phyloP scores from a whole-genome alignment of 2,113 vertebrate genomes.

The Rattus rattus region DNA sequence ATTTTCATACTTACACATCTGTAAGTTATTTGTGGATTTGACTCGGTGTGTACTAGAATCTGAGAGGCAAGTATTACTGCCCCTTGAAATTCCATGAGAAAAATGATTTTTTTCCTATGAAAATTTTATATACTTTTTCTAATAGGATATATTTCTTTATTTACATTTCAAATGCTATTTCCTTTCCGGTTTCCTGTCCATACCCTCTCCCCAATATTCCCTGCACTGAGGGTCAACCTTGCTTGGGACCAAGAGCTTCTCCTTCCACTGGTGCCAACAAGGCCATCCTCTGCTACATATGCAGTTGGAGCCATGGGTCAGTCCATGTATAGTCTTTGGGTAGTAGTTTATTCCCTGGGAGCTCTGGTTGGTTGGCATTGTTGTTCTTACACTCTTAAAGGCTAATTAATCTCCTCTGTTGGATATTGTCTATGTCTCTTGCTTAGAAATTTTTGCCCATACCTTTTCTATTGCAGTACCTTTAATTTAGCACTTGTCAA shows the following conservation, averaged over 20 bases:
- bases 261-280: no score
- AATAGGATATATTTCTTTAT: no score
- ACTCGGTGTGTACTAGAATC: conserved; percentile 50
- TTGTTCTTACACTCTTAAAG: not conserved
- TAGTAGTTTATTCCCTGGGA: no score
- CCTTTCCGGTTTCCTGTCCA: no score
- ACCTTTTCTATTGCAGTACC: conserved; percentile 1
- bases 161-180: no score
- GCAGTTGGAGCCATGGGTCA: no score
- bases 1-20: not conserved
- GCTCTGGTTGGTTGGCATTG: no score
- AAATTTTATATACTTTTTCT: not conserved
- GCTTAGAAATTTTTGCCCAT: conserved; percentile 9
- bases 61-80: not conserved
- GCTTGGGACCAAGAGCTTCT: no score
- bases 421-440: not conserved
- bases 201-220: no score
- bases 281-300: no score
- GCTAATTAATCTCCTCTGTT: conserved; percentile 13
- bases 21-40: not conserved
- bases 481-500: conserved; percentile 15
- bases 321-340: no score
- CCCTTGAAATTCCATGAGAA: conserved; percentile 50
- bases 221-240: no score
- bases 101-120: not conserved